A percentile compares a stretch with the other conserved stretches of the same genome.
phyloP scores from a whole-genome alignment of 2,888 invertebrate species.

The Pachymerium ferrugineum region DNA sequence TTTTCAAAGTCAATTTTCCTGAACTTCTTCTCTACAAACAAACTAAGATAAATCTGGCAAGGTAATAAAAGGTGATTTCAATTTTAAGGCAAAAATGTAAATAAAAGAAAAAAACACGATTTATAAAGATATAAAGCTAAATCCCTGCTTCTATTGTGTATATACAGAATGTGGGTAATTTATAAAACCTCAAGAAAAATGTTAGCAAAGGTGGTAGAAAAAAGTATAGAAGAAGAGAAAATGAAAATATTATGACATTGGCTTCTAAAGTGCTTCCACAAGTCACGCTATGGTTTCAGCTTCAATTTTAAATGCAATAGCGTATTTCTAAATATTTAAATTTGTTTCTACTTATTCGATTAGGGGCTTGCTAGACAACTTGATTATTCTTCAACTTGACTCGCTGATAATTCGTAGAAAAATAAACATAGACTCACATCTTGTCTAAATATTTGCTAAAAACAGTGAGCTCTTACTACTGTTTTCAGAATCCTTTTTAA shows the following conservation, averaged over 20 bases:
- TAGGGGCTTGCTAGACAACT: too few species aligned
- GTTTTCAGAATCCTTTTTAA: slow-evolving; percentile 1
- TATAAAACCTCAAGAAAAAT: background rate
- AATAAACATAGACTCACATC: background rate
- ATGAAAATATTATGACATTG: slow-evolving; percentile 15
- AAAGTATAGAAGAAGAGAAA: background rate
- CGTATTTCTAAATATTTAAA: background rate
- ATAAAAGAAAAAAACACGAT: too few species aligned
- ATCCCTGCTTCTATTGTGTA: background rate
- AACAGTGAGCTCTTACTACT: slow-evolving; percentile 11
- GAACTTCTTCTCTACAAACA: too few species aligned
- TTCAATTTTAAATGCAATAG: background rate
- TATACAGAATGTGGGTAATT: background rate
- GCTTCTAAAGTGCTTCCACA: background rate
- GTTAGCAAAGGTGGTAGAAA: background rate
- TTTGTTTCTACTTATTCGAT: background rate
- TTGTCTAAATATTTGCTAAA: slow-evolving; percentile 4
- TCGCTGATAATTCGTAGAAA: background rate
- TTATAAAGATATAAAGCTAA: background rate
- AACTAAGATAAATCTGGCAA: too few species aligned
- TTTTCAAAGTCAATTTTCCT: too few species aligned
- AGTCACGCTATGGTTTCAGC: background rate
- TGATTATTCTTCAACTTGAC: background rate
- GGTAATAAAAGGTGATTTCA: too few species aligned
- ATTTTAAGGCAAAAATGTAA: too few species aligned